A percentile compares a stretch with the other conserved stretches of the same genome.
Conservation (phyloP, 2,888 invertebrate species). For the Cataglyphis albicans region DNA sequence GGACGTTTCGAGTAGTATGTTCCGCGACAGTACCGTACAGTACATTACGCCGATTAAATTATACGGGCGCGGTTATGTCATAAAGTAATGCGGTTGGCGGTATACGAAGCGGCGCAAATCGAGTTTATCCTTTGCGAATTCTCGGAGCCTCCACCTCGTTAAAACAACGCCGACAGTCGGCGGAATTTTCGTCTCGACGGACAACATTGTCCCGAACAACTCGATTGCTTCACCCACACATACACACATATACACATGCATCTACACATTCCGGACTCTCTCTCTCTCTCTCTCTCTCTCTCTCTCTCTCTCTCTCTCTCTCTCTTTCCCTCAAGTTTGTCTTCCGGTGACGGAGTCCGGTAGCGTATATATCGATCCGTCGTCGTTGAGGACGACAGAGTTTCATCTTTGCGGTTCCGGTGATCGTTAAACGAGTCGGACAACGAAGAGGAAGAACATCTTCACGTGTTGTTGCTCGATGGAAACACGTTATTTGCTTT, state of each 20-base stretch:
- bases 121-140: constrained; percentile 57
- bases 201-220: constrained; percentile 44
- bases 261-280: background rate
- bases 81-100: constrained; percentile 49
- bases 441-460: constrained; percentile 36
- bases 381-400: constrained; percentile 30
- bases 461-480: constrained; percentile 14
- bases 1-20: background rate
- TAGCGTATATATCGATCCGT: constrained; percentile 31
- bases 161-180: constrained; percentile 47
- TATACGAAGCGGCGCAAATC: constrained; percentile 48
- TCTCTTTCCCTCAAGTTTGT: constrained; percentile 28
- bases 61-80: constrained; percentile 44
- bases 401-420: constrained; percentile 46
- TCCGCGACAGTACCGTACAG: background rate
- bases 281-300: constrained; percentile 27
- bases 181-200: constrained; percentile 49
- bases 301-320: constrained; percentile 10
- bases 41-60: constrained; percentile 47
- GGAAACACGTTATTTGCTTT: constrained; percentile 40
- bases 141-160: constrained; percentile 34
- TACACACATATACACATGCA: background rate
- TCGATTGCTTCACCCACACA: constrained; percentile 24
- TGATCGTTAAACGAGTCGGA: constrained; percentile 47
- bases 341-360: constrained; percentile 43